Evolutionary conservation across 2,888 invertebrate genomes (phyloP).

Genomic region (Metellina segmentata): DNA sequence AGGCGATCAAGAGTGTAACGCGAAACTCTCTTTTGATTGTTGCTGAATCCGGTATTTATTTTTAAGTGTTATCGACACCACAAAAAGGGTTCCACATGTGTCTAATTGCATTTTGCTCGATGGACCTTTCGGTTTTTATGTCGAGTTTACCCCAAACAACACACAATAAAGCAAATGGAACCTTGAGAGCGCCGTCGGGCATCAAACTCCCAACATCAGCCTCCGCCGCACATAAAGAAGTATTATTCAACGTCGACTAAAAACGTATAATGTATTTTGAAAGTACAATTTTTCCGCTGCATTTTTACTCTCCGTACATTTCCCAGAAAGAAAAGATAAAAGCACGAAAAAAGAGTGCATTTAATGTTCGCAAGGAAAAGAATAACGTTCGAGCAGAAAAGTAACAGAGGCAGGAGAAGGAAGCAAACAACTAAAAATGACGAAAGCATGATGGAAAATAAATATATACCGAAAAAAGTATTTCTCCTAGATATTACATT

Average conservation of each 20-base stretch:
- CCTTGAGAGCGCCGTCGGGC: neutral
- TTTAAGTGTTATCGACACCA: neutral
- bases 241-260: constrained; percentile 59
- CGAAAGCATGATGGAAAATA: constrained; percentile 72
- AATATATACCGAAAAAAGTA: constrained; percentile 65
- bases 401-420: constrained; percentile 9
- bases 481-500: constrained; percentile 69
- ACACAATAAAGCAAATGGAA: neutral
- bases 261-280: constrained; percentile 64
- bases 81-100: neutral
- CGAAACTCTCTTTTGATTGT: too few species aligned
- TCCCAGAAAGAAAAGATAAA: neutral
- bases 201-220: neutral
- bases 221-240: neutral
- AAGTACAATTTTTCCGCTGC: constrained; percentile 53
- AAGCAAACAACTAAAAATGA: constrained; percentile 53
- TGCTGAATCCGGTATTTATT: neutral
- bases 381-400: constrained; percentile 38
- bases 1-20: too few species aligned
- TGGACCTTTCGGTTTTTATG: neutral
- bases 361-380: constrained; percentile 61
- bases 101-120: neutral
- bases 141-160: neutral
- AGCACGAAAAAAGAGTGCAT: constrained; percentile 48
- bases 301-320: neutral